phyloP scores from a whole-genome alignment of 2,113 vertebrate species.

The Madoqua kirkii region DNA sequence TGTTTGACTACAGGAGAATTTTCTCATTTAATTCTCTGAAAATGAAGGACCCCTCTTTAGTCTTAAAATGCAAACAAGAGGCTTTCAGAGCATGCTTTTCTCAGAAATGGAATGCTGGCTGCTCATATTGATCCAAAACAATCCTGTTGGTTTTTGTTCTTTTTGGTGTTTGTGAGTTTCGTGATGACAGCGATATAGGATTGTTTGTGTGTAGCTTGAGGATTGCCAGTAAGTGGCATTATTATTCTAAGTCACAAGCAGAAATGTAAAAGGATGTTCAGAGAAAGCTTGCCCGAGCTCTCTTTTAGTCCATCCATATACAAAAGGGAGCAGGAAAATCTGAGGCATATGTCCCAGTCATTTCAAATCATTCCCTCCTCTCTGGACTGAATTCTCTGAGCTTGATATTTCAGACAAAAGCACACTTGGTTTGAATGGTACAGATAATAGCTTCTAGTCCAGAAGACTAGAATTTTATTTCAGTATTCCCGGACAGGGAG shows the following conservation, averaged over 20 bases:
- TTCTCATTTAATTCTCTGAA: conserved; percentile 70
- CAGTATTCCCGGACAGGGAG: neutral
- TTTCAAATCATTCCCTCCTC: neutral
- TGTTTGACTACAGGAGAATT: conserved; percentile 53
- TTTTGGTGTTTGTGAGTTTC: neutral
- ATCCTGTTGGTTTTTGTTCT: conserved; percentile 5
- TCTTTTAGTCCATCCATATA: neutral
- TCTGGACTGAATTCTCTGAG: neutral
- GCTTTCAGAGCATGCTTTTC: conserved; percentile 31
- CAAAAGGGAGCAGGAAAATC: neutral
- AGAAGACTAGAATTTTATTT: neutral
- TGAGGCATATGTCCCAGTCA: neutral
- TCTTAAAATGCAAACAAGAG: conserved; percentile 65
- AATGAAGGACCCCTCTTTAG: conserved; percentile 56
- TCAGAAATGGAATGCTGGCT: conserved; percentile 43
- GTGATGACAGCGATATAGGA: neutral
- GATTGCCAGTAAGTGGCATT: conserved; percentile 12
- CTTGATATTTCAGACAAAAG: conserved; percentile 4
- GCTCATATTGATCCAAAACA: conserved; percentile 35
- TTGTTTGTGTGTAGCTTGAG: neutral
- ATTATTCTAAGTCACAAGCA: conserved; percentile 31
- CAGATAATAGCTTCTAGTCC: neutral
- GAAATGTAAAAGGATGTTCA: conserved; percentile 30
- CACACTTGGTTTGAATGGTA: neutral
- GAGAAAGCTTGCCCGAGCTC: neutral